Percentiles rank a stretch among this genome's conserved stretches.
Evolutionary conservation across 2,113 vertebrate species (phyloP).

Genomic region (Vulpes lagopus): DNA sequence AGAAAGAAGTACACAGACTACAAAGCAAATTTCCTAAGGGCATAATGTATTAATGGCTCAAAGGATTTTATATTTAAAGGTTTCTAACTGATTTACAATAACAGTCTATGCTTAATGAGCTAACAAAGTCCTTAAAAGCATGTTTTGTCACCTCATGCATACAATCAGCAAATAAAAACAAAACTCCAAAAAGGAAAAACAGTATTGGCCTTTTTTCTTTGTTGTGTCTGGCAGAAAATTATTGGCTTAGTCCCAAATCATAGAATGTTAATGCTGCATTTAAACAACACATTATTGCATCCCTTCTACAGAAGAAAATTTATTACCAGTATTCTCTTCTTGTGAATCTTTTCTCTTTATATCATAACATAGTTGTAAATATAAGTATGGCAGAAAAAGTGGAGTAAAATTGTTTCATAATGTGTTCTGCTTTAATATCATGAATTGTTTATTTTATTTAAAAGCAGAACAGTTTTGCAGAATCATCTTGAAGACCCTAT

Average conservation of each 20-base stretch:
- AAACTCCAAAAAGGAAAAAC: conserved; percentile 25
- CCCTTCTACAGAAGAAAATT: background rate
- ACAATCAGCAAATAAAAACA: conserved; percentile 55
- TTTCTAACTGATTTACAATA: conserved; percentile 55
- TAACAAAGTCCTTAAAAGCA: conserved; percentile 59
- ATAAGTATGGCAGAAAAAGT: conserved; percentile 39
- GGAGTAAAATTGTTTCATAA: conserved; percentile 2
- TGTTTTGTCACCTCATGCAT: conserved; percentile 51
- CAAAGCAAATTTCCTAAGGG: conserved; percentile 14
- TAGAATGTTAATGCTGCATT: conserved; percentile 49
- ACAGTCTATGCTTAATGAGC: conserved; percentile 44
- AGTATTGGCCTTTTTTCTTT: conserved; percentile 23
- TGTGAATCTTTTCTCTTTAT: conserved; percentile 6
- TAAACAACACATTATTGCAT: conserved; percentile 60
- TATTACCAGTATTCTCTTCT: background rate
- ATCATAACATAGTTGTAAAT: conserved; percentile 38
- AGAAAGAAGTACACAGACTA: background rate
- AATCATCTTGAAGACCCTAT: background rate
- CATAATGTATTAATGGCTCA: conserved; percentile 21
- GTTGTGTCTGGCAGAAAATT: conserved; percentile 32
- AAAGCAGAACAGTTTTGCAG: background rate
- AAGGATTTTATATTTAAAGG: conserved; percentile 46
- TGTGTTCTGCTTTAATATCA: background rate
- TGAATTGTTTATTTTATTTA: conserved; percentile 45
- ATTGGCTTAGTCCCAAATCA: background rate